These are phyloP conservation scores for Dioctria rufipes DNA, from an alignment of 2,888 invertebrate species.

Conservation along the genomic window DNA sequence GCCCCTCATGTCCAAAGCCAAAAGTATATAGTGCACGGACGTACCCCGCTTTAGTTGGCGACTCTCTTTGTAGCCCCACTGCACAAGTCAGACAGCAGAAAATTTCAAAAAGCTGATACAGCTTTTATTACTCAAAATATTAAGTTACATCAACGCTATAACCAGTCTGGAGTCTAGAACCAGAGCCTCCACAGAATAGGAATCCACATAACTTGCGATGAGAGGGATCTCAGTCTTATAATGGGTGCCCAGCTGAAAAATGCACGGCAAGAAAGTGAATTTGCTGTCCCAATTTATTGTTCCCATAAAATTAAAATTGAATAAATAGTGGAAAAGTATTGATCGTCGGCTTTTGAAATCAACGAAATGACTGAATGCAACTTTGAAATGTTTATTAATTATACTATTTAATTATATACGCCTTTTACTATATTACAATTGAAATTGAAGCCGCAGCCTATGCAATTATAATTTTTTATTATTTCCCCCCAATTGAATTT, in stretches of 20 bases:
- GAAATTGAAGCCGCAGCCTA: neutral
- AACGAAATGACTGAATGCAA: constrained; percentile 11
- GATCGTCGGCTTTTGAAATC: constrained; percentile 52
- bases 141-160: constrained; percentile 37
- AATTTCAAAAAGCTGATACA: constrained; percentile 30
- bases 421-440: too few relatives aligned
- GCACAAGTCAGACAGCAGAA: neutral
- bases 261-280: constrained; percentile 39
- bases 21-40: too few relatives aligned
- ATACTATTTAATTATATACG: too few relatives aligned
- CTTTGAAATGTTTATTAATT: too few relatives aligned
- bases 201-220: neutral
- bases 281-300: constrained; percentile 5
- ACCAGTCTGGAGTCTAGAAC: constrained; percentile 23
- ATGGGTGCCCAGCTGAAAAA: constrained; percentile 15
- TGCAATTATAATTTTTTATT: constrained; percentile 24
- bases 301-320: constrained; percentile 42
- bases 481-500: neutral
- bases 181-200: constrained; percentile 9
- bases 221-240: constrained; percentile 18
- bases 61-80: neutral
- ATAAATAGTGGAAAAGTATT: constrained; percentile 45
- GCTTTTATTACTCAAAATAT: constrained; percentile 29
- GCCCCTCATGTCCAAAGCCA: too few relatives aligned
- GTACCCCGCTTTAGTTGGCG: too few relatives aligned